These are phyloP conservation scores for Clarias gariepinus DNA, from an alignment of 2,113 vertebrate genomes.

Conservation along the genomic window DNA sequence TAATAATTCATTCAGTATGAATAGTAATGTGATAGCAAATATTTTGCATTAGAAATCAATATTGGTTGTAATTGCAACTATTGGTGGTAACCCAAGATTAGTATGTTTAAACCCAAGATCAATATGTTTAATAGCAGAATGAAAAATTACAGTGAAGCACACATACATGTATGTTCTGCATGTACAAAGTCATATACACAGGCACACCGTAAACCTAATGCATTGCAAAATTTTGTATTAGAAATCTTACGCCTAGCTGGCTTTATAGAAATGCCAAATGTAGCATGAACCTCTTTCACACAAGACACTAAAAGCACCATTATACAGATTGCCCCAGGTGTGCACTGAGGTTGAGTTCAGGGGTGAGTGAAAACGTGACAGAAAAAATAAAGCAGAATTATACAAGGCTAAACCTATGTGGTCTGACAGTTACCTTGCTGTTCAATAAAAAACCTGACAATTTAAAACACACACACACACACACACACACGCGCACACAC, in stretches of 20 bases:
- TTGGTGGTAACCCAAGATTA: no score
- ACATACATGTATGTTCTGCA: not conserved
- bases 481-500: not conserved
- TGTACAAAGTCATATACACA: not conserved
- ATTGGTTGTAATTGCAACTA: no score
- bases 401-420: not conserved
- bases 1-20: not conserved
- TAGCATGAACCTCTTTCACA: slow-evolving; percentile 43
- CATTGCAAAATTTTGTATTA: slow-evolving; percentile 5
- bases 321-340: slow-evolving; percentile 43
- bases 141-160: not conserved
- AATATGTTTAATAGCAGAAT: not conserved
- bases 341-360: slow-evolving; percentile 6
- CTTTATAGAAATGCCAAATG: slow-evolving; percentile 40
- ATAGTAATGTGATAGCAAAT: not conserved
- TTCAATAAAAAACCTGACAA: not conserved
- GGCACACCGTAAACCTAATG: not conserved
- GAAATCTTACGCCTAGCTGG: slow-evolving; percentile 33
- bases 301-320: slow-evolving; percentile 48
- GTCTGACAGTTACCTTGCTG: not conserved
- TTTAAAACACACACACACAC: no score
- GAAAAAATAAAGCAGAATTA: slow-evolving; percentile 28
- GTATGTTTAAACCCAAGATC: no score
- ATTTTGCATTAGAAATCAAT: not conserved
- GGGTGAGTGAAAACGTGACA: slow-evolving; percentile 10